Evolutionary conservation across 2,797 vertebrate species (phyloP).

Genomic region (Podarcis lilfordi): DNA sequence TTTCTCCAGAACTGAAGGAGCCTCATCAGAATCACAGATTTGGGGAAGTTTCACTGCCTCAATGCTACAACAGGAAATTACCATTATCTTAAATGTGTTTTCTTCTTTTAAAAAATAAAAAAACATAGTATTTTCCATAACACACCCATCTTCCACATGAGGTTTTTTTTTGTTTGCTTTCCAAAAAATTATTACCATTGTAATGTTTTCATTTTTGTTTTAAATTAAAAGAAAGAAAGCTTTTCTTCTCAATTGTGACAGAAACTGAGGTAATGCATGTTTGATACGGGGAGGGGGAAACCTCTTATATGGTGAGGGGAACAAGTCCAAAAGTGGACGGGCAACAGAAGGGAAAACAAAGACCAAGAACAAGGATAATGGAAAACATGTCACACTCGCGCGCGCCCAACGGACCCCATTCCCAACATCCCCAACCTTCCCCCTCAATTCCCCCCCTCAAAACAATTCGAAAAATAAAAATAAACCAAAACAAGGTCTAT

Average conservation of each 20-base stretch:
- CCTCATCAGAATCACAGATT: not conserved
- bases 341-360: constrained; percentile 45
- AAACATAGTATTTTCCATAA: constrained; percentile 33
- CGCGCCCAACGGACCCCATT: constrained; percentile 7
- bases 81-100: not conserved
- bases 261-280: constrained; percentile 82
- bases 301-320: constrained; percentile 72
- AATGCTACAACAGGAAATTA: constrained; percentile 26
- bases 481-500: constrained; percentile 49
- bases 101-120: constrained; percentile 24
- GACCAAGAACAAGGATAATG: constrained; percentile 60
- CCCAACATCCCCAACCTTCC: constrained; percentile 30
- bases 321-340: constrained; percentile 43
- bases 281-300: constrained; percentile 65
- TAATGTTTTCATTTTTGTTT: constrained; percentile 44
- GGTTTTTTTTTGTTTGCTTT: constrained; percentile 42
- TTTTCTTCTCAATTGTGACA: constrained; percentile 77
- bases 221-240: constrained; percentile 21
- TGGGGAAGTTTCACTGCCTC: constrained; percentile 25
- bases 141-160: constrained; percentile 47
- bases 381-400: constrained; percentile 46
- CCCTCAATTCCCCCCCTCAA: constrained; percentile 21
- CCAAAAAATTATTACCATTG: constrained; percentile 27
- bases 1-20: not conserved
- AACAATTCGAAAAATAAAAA: not conserved